Evolutionary conservation across 2,888 invertebrate species (phyloP), one percentile per base, ranked within the genome.

Genomic region (Pterobdella sp.): DNA sequence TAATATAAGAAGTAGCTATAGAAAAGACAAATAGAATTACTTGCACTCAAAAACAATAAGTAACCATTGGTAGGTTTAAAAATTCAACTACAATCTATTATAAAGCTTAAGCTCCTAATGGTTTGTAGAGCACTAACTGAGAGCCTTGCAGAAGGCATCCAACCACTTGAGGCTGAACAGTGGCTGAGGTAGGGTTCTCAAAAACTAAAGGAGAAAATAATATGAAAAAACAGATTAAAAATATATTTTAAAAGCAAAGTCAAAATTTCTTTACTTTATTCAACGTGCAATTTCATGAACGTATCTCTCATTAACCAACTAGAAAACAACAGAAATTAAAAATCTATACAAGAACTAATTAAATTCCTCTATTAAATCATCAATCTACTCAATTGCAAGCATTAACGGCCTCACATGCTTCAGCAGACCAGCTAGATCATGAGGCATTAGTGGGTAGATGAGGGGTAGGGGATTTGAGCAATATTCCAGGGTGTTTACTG

Each of bases 61-160:
- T 65, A 2, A 29, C 2, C 34, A 65, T 7, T 65, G 34, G 26
- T 18, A n/a, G 10, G 14, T 14, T 64, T 18, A n/a, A 64, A n/a
- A 64, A 14, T 14, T 14, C 64, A 64, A 22, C 29, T 14, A 49
- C 14, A 49, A 14, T 18, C 14, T 10, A n/a, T 14, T 26, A 64
- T 29, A 22, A 64, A 26, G 64, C 26, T n/a, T 7, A 26, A 64
- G 7, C 29, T 29, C 14, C 14, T 26, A n/a, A 29, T 14, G 7
- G 7, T 7, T 26, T n/a, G 32, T 29, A 32, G 32, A 66, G 32
- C 3, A 18, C 68, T 32, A 32, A 68, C 68, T 22, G 2, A 68
- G 37, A 7, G 68, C 69, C 34, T 69, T 69, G 69, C 69, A 69
- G 69, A 69, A 69, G 34, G 69, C 69, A 52, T 69, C 69, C 31